Conservation (phyloP, 1,140 invertebrate genomes). For the Gonioctena quinquepunctata region DNA sequence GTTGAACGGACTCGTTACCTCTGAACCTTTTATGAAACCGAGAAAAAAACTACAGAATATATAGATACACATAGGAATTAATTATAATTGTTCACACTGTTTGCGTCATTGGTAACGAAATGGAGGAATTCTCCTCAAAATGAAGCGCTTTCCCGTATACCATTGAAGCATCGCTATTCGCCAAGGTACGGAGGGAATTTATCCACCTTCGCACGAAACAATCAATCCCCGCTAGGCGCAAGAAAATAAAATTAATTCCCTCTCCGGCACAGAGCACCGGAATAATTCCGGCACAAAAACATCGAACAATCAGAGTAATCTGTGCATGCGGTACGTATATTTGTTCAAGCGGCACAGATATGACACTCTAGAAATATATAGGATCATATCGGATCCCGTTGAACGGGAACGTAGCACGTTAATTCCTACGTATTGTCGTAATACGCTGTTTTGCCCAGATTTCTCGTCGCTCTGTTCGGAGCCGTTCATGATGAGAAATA, state of each 20-base stretch:
- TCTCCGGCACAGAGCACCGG: background rate
- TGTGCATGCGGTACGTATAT: conserved; percentile 18
- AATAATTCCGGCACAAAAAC: conserved; percentile 24
- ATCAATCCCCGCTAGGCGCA: background rate
- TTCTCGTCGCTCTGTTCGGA: too few relatives aligned
- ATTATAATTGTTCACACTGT: too few relatives aligned
- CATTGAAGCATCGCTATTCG: background rate
- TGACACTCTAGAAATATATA: conserved; percentile 28
- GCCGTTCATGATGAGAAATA: background rate
- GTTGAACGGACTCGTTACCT: too few relatives aligned
- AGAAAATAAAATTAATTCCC: background rate
- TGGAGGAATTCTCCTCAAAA: too few relatives aligned
- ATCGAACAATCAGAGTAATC: conserved; percentile 23
- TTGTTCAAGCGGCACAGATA: conserved; percentile 7
- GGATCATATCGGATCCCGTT: conserved; percentile 28
- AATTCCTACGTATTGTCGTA: conserved; percentile 23
- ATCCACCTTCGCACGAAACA: background rate
- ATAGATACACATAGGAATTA: too few relatives aligned
- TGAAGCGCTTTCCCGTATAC: too few relatives aligned
- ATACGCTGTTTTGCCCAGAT: conserved; percentile 20
- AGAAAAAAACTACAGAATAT: too few relatives aligned
- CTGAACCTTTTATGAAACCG: too few relatives aligned
- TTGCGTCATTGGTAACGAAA: too few relatives aligned
- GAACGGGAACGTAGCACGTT: conserved; percentile 19
- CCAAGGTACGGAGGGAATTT: background rate